Percentiles rank a stretch among this genome's conserved stretches.
phyloP scores from a whole-genome alignment of 2,113 vertebrate genomes.

The Ailuropoda melanoleuca region DNA sequence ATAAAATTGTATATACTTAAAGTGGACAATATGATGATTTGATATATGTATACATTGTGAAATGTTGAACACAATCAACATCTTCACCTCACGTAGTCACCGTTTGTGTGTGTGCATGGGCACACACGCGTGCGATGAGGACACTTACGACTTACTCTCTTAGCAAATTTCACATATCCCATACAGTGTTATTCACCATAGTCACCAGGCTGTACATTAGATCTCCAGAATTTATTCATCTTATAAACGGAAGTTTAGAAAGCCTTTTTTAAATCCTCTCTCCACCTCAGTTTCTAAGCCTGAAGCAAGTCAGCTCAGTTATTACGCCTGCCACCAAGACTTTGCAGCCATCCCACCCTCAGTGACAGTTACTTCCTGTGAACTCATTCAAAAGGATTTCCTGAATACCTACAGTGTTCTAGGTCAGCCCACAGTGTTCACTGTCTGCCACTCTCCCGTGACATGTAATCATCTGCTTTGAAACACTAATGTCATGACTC shows the following conservation, averaged over 20 bases:
- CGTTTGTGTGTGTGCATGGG: neutral
- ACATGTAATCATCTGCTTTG: neutral
- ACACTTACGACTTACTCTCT: neutral
- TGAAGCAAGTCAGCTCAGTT: neutral
- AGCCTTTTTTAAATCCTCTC: neutral
- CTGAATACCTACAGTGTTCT: neutral
- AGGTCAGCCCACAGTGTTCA: neutral
- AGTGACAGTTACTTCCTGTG: neutral
- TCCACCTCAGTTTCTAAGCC: neutral
- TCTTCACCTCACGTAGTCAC: neutral
- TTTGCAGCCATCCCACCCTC: neutral
- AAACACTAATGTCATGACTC: neutral
- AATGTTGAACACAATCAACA: neutral
- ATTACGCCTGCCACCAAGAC: neutral
- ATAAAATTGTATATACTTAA: neutral
- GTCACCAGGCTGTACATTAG: neutral
- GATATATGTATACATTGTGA: neutral
- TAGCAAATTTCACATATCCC: neutral
- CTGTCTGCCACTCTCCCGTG: neutral
- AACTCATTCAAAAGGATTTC: neutral
- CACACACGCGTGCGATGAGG: accelerated
- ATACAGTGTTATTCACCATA: neutral
- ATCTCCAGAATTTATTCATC: neutral
- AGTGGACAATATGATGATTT: neutral
- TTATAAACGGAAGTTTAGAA: neutral